Conservation (phyloP, 2,113 vertebrate species). For the Shinisaurus crocodilurus region DNA sequence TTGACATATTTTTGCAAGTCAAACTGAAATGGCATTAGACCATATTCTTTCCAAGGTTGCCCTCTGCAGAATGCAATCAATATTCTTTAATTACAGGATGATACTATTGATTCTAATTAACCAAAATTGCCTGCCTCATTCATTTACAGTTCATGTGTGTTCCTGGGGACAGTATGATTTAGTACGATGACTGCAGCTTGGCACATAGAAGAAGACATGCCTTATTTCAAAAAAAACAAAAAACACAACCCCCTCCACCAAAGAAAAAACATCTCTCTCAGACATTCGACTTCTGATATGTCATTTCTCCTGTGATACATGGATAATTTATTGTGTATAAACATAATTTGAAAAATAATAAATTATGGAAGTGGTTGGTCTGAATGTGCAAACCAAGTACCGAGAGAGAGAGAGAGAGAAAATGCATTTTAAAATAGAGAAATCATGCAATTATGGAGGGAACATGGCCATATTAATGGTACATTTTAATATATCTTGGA, state of each 20-base stretch:
- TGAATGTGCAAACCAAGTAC: slow-evolving; percentile 42
- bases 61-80: slow-evolving; percentile 71
- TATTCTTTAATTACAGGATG: slow-evolving; percentile 81
- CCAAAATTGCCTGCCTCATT: slow-evolving; percentile 77
- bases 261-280: slow-evolving; percentile 11
- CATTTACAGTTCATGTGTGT: slow-evolving; percentile 72
- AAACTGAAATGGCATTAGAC: slow-evolving; percentile 68
- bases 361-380: slow-evolving; percentile 36
- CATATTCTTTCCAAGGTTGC: slow-evolving; percentile 62
- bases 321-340: slow-evolving; percentile 46
- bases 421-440: slow-evolving; percentile 57
- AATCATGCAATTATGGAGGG: slow-evolving; percentile 51
- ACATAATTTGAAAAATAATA: slow-evolving; percentile 60
- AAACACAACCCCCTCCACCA: too few species aligned
- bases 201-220: slow-evolving; percentile 23
- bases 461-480: slow-evolving; percentile 40
- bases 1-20: slow-evolving; percentile 66
- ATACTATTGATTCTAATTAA: slow-evolving; percentile 81
- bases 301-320: slow-evolving; percentile 44
- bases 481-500: slow-evolving; percentile 55
- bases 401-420: slow-evolving; percentile 24
- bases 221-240: slow-evolving; percentile 37
- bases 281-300: neutral
- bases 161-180: slow-evolving; percentile 72
- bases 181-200: slow-evolving; percentile 50